A percentile compares a stretch with the other conserved stretches of the same genome.
phyloP scores from a whole-genome alignment of 2,113 vertebrate genomes.

The Mirza zaza region DNA sequence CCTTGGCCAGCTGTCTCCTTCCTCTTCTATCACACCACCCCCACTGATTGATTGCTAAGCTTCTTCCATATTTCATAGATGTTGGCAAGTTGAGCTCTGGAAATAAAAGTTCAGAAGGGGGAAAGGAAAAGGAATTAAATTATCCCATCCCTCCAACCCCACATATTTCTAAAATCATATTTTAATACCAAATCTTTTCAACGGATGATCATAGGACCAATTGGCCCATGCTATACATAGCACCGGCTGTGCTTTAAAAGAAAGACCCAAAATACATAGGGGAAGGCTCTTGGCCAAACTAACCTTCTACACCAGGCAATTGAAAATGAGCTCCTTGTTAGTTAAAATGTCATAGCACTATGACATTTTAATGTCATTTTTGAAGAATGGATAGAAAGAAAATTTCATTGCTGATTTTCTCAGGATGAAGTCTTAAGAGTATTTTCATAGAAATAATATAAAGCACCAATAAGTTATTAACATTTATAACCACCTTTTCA shows the following conservation, averaged over 20 bases:
- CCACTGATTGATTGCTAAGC: slow-evolving; percentile 51
- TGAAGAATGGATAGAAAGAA: not conserved
- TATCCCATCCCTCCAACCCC: not conserved
- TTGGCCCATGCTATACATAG: slow-evolving; percentile 56
- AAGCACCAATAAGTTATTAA: not conserved
- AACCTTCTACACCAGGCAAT: slow-evolving; percentile 25
- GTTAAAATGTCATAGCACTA: not conserved
- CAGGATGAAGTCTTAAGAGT: not conserved
- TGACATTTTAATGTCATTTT: not conserved
- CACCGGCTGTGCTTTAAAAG: slow-evolving; percentile 50
- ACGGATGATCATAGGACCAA: slow-evolving; percentile 61
- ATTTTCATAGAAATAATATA: not conserved
- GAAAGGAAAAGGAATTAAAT: not conserved
- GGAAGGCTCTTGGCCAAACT: not conserved
- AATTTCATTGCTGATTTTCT: not conserved
- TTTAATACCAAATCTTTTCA: slow-evolving; percentile 63
- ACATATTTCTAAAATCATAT: slow-evolving; percentile 59
- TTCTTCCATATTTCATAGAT: slow-evolving; percentile 49
- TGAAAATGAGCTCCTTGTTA: not conserved
- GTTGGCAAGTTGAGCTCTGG: slow-evolving; percentile 60
- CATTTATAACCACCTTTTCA: not conserved
- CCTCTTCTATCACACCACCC: not conserved
- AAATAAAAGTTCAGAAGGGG: slow-evolving; percentile 68
- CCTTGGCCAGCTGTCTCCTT: slow-evolving; percentile 39
- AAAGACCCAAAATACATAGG: not conserved